phyloP scores from a whole-genome alignment of 1,140 invertebrate genomes.

The Bombus huntii region DNA sequence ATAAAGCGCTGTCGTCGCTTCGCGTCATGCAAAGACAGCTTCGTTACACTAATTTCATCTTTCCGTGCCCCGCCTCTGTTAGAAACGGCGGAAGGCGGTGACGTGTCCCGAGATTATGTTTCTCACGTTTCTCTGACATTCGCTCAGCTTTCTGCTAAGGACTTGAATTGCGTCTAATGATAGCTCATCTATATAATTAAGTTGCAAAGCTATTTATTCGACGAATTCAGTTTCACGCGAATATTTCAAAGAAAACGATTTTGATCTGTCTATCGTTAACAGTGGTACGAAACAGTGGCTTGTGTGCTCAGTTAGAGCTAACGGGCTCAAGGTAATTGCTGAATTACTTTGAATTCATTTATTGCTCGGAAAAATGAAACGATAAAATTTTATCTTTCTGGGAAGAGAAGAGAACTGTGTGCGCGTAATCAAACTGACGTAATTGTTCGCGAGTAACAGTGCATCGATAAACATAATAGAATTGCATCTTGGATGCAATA shows the following conservation, averaged over 20 bases:
- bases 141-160: conserved; percentile 57
- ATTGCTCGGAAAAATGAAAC: not conserved
- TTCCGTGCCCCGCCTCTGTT: conserved; percentile 48
- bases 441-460: conserved; percentile 18
- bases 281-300: not conserved
- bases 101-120: conserved; percentile 60
- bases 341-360: not conserved
- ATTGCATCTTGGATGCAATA: conserved; percentile 7
- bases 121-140: conserved; percentile 67
- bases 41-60: conserved; percentile 67
- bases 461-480: conserved; percentile 41
- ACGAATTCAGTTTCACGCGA: conserved; percentile 3
- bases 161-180: conserved; percentile 29
- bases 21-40: conserved; percentile 56
- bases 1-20: conserved; percentile 43
- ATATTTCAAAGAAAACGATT: conserved; percentile 1
- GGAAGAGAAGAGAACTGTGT: conserved; percentile 24
- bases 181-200: conserved; percentile 25
- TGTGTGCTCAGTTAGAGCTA: not conserved
- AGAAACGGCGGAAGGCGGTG: conserved; percentile 61
- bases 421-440: not conserved
- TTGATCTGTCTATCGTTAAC: not conserved
- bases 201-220: not conserved
- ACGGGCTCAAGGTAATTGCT: not conserved
- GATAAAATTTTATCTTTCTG: conserved; percentile 27